Evolutionary conservation across 1,140 invertebrate genomes (phyloP).

Genomic region (Liolophura sinensis): DNA sequence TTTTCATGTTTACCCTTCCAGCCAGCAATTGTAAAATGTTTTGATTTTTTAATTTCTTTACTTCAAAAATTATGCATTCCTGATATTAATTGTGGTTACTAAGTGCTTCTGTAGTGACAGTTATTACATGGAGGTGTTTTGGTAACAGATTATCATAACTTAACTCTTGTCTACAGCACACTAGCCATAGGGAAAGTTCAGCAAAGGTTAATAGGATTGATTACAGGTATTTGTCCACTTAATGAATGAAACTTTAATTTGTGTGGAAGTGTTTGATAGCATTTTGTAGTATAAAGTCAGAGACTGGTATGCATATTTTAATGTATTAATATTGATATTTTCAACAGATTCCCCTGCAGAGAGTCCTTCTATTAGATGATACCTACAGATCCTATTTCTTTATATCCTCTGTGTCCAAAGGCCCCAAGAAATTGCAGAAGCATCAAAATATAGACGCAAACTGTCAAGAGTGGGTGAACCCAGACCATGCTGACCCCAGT

Average conservation of each 20-base stretch:
- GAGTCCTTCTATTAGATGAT: slow-evolving; percentile 74
- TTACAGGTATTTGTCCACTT: no score
- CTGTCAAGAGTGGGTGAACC: slow-evolving; percentile 58
- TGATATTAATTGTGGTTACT: not conserved
- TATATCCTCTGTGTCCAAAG: slow-evolving; percentile 62
- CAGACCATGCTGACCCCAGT: slow-evolving; percentile 42
- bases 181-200: no score
- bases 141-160: not conserved
- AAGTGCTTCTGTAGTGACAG: no score
- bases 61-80: not conserved
- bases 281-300: no score
- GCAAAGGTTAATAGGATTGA: no score
- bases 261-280: no score
- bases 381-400: slow-evolving; percentile 74
- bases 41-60: no score
- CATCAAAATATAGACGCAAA: slow-evolving; percentile 54
- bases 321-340: no score
- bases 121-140: not conserved
- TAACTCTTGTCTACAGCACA: no score
- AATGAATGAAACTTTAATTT: no score
- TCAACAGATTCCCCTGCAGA: slow-evolving; percentile 57
- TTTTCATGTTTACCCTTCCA: not conserved
- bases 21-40: not conserved
- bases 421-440: slow-evolving; percentile 55
- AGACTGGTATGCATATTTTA: no score